These are phyloP conservation scores for Ophthalmotilapia sp. DNA, from an alignment of 2,113 vertebrate genomes.

Conservation along the genomic window DNA sequence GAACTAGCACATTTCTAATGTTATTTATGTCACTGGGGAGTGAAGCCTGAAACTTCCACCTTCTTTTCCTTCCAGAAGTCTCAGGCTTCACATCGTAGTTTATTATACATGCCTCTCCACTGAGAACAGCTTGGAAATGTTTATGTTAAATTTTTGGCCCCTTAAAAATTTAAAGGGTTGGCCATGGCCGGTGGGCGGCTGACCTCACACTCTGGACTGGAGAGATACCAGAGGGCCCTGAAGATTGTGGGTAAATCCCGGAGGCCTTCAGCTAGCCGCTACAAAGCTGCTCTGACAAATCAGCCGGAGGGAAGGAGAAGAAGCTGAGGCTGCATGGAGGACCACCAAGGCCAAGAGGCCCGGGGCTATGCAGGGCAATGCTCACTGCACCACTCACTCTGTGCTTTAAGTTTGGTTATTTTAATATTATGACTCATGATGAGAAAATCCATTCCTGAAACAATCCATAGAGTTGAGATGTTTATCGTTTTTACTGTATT, in stretches of 20 bases:
- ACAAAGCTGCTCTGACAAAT: constrained; percentile 36
- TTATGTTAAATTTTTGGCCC: neutral
- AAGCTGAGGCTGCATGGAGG: neutral
- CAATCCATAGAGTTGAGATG: neutral
- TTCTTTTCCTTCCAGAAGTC: constrained; percentile 3
- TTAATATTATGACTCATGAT: neutral
- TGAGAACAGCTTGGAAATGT: constrained; percentile 5
- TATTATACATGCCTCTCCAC: neutral
- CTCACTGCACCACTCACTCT: neutral
- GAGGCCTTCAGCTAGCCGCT: neutral
- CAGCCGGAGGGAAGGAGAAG: constrained; percentile 33
- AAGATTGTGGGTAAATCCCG: constrained; percentile 42
- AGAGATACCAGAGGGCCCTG: neutral
- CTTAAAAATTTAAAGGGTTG: neutral
- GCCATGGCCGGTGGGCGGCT: constrained; percentile 35
- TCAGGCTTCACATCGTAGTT: neutral
- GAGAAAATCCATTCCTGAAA: neutral
- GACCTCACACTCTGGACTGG: constrained; percentile 37
- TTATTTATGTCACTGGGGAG: neutral
- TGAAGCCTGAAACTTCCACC: neutral
- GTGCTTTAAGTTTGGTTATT: neutral
- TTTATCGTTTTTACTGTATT: neutral
- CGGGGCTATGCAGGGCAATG: neutral
- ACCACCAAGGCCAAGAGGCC: constrained; percentile 24
- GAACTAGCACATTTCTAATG: neutral